These are phyloP conservation scores for Actias luna DNA, from an alignment of 2,888 invertebrate species.

Conservation along the genomic window DNA sequence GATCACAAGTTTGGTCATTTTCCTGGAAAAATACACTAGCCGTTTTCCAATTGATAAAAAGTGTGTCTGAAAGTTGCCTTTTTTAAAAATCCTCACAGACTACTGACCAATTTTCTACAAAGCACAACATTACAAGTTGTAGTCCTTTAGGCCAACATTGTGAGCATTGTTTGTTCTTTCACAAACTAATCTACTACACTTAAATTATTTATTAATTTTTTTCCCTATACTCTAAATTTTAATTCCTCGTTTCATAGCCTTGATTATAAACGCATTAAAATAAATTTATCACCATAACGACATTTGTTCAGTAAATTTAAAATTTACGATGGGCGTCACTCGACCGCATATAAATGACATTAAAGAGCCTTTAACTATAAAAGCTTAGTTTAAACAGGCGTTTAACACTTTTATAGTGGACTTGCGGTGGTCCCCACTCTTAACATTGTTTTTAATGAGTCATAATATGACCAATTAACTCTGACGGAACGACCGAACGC, in stretches of 20 bases:
- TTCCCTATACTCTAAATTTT: neutral
- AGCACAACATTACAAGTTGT: too few relatives aligned
- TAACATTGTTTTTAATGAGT: conserved; percentile 79
- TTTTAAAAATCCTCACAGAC: too few relatives aligned
- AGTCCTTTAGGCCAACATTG: too few relatives aligned
- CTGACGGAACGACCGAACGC: conserved; percentile 44
- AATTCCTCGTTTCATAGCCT: neutral
- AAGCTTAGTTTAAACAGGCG: conserved; percentile 56
- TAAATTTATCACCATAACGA: conserved; percentile 3
- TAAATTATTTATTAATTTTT: neutral
- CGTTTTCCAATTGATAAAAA: too few relatives aligned
- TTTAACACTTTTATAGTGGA: conserved; percentile 63
- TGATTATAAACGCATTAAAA: neutral
- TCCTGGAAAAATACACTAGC: too few relatives aligned
- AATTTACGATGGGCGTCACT: conserved; percentile 41
- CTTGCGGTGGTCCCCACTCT: conserved; percentile 64
- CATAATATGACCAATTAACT: conserved; percentile 74
- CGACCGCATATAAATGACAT: conserved; percentile 34
- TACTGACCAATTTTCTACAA: too few relatives aligned
- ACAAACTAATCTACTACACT: neutral
- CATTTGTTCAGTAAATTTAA: neutral
- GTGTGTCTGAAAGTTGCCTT: too few relatives aligned
- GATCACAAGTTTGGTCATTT: too few relatives aligned
- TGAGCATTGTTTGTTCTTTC: too few relatives aligned
- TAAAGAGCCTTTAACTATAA: conserved; percentile 53